Base-by-base conservation (phyloP, 2,888 invertebrate species). In the Chromoteleia sp. region DNA sequence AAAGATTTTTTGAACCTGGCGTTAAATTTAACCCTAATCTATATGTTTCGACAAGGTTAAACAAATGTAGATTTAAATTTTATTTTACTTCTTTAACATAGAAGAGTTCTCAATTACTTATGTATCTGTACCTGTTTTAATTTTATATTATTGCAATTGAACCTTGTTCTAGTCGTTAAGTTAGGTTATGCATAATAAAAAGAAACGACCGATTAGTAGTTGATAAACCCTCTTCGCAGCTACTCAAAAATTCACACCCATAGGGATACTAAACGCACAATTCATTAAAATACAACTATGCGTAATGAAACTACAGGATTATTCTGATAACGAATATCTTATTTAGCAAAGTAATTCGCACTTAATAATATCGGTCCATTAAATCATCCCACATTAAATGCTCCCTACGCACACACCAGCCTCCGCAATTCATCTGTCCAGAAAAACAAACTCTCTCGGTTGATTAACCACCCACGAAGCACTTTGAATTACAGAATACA, bases 361-460 rank as follows among this genome's bases (percentile, higher is more conserved):
- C 84, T 84, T 81, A 85, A 75, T 71, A 83, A 83, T 83, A 87
- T 87, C 84, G 85, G 74, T 80, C 84, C 82, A 77, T 75, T 84
- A 85, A 88, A 87, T 87, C 86, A 85, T 88, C 87, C 87, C 87
- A n/a, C n/a, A 89, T 89, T 89, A 87, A 86, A 83, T 76, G 76
- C 87, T 12, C 86, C 85, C 88, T 88, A 29, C 14, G 86, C 85
- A 58, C 70, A 77, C 54, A 59, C 70, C 67, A 0, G 5, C 78
- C 33, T 10, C 54, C 1, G 83, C 86, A 82, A 83, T 86, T 67
- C 73, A 75, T 65, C 41, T 30, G 30, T 59, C 10, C 33, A 59
- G 71, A 70, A 86, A 86, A 86, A 85, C 82, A 50, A 59, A 67
- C 65, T 61, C 67, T 61, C 70, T 63, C 80, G 78, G 74, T 81